Percentiles rank a stretch among this genome's conserved stretches.
phyloP scores from a whole-genome alignment of 1,140 invertebrate genomes.

The Drosophila equinoxialis region DNA sequence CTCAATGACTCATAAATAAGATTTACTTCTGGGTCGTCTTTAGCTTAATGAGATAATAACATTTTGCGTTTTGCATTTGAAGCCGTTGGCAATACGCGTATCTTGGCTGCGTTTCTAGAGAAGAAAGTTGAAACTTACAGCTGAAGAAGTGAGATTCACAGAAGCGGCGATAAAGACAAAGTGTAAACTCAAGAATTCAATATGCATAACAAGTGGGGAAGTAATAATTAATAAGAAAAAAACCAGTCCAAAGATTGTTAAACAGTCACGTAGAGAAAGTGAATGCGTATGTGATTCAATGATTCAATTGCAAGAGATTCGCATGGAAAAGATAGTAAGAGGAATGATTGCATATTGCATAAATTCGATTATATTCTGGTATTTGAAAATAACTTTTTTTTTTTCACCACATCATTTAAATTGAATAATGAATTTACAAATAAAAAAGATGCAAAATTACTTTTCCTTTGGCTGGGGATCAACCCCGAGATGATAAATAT shows the following conservation, averaged over 20 bases:
- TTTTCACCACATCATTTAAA: conserved; percentile 11
- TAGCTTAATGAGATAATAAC: no score
- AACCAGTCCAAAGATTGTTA: not conserved
- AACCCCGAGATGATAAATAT: conserved; percentile 43
- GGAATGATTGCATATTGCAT: not conserved
- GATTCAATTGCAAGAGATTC: not conserved
- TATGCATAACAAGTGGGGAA: not conserved
- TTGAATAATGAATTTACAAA: conserved; percentile 33
- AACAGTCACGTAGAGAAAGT: not conserved
- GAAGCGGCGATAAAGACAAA: not conserved
- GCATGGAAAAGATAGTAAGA: not conserved
- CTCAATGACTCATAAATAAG: no score
- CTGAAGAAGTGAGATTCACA: no score
- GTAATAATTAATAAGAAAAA: not conserved
- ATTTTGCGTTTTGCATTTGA: no score
- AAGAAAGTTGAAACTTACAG: no score
- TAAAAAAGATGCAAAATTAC: conserved; percentile 8
- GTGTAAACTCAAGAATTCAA: not conserved
- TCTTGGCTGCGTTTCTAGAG: no score
- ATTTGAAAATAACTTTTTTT: conserved; percentile 12
- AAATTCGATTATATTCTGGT: not conserved
- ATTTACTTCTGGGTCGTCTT: no score
- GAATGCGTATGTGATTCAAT: not conserved
- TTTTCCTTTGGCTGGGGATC: conserved; percentile 11
- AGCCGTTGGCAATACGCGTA: no score